Evolutionary conservation across 2,797 vertebrate genomes (phyloP), one percentile per base, ranked within the genome.

Genomic region (Hoplostethus mediterraneus): DNA sequence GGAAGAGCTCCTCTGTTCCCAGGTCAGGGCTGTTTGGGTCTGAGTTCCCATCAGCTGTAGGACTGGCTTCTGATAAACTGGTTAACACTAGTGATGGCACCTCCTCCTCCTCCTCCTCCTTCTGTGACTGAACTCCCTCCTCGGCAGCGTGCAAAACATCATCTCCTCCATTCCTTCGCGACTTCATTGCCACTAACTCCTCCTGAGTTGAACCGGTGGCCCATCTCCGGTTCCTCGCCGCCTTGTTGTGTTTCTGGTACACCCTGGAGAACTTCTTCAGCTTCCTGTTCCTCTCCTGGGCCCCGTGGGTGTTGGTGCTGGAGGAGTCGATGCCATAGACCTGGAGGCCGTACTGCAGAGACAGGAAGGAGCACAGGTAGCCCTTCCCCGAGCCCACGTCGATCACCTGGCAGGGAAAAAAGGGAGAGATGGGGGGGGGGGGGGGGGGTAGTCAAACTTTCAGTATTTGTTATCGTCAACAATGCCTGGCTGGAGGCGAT

Each of bases 281-380:
- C 90, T 99, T 99, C 87, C 96, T 95, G 90, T 98, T 99, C 89
- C 98, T 96, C 92, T 99, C 95, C 75, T 95, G 94, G 78, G 98
- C 98, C 60, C 97, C 95, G 3, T 93, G 95, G 4, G 98, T 99
- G 92, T 97, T 99, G 71, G 80, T 93, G 90, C 90, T 96, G 61
- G 98, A 99, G 1, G 97, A 98, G 92, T 99, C 98, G 8, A 99
- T 97, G 86, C 98, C 98, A 73, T 96, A 99, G 79, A 99, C 98
- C 63, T 90, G 94, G 65, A 99, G 95, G 80, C 94, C 93, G 61
- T 97, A 97, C 36, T 93, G 95, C 93, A 99, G 91, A 14, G 97
- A 98, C 88, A 99, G 93, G 91, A 96, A 99, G 5, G 98, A 98
- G 88, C 98, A 98, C 80, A 99, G 88, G 86, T 99, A 99, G 67